phyloP scores from a whole-genome alignment of 1,140 invertebrate species.

The Pogonognathellus flavescens region DNA sequence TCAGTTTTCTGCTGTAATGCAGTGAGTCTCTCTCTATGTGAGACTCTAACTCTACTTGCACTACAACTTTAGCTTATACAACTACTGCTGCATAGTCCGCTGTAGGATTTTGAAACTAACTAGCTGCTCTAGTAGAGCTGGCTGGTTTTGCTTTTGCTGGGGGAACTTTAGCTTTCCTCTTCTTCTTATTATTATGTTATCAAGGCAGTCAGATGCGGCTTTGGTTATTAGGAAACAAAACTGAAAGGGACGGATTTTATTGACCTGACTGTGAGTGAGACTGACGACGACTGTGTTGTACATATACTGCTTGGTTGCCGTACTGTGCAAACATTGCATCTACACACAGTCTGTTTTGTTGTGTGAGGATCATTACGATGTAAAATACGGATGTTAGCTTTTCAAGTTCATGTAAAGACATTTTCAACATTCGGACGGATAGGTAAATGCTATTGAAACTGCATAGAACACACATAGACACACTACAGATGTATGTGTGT shows the following conservation, averaged over 20 bases:
- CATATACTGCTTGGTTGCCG: constrained; percentile 1
- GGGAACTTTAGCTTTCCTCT: constrained; percentile 26
- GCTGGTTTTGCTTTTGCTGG: neutral
- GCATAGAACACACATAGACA: too few species aligned
- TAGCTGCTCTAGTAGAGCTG: constrained; percentile 17
- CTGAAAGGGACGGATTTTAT: constrained; percentile 38
- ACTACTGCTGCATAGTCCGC: neutral
- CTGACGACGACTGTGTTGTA: neutral
- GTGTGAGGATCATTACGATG: neutral
- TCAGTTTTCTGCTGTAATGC: neutral
- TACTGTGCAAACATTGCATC: neutral
- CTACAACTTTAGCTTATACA: neutral
- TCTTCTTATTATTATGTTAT: neutral
- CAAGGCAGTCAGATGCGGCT: neutral
- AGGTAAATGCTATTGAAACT: too few species aligned
- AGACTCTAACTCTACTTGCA: neutral
- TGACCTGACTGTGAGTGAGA: constrained; percentile 7
- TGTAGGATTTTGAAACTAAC: neutral
- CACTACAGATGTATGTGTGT: too few species aligned
- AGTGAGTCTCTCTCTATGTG: neutral
- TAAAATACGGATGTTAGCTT: constrained; percentile 10
- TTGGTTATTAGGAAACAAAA: constrained; percentile 23
- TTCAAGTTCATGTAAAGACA: constrained; percentile 18
- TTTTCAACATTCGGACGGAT: neutral
- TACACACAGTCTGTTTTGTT: neutral